Percentiles rank a stretch among this genome's conserved stretches.
These are phyloP conservation scores for Lamellibrachia satsuma DNA, from an alignment of 2,888 invertebrate species.

Conservation along the genomic window DNA sequence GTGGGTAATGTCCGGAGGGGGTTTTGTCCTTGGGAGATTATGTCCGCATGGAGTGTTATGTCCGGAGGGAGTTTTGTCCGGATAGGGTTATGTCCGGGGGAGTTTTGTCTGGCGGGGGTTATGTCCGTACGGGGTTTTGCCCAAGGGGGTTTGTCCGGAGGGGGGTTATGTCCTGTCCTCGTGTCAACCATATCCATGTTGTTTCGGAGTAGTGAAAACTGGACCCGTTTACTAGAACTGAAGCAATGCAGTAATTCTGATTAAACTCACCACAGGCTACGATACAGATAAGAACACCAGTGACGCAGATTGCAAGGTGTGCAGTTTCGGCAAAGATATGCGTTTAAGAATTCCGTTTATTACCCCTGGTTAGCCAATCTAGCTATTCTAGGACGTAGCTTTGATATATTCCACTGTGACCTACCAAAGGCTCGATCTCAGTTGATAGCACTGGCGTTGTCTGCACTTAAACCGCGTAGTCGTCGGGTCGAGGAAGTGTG, in stretches of 20 bases:
- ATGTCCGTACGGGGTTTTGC: too few species aligned
- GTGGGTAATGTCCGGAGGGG: too few species aligned
- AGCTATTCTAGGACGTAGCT: neutral
- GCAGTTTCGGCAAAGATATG: neutral
- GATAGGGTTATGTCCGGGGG: too few species aligned
- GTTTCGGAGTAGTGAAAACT: too few species aligned
- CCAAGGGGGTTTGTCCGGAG: too few species aligned
- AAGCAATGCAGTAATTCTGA: neutral
- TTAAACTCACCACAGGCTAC: neutral
- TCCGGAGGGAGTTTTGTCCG: too few species aligned
- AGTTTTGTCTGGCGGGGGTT: too few species aligned
- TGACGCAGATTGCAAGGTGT: neutral
- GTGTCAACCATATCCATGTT: too few species aligned
- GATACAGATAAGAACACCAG: neutral
- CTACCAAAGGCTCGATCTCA: neutral
- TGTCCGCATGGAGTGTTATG: too few species aligned
- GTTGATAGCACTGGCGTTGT: neutral
- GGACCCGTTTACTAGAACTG: neutral
- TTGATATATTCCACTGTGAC: neutral
- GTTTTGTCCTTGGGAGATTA: too few species aligned
- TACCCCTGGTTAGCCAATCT: neutral
- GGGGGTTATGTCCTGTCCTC: too few species aligned
- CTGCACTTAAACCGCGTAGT: neutral
- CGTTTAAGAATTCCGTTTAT: neutral
- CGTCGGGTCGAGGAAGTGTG: neutral